phyloP scores from a whole-genome alignment of 2,113 vertebrate genomes.

The Phylloscopus trochilus region DNA sequence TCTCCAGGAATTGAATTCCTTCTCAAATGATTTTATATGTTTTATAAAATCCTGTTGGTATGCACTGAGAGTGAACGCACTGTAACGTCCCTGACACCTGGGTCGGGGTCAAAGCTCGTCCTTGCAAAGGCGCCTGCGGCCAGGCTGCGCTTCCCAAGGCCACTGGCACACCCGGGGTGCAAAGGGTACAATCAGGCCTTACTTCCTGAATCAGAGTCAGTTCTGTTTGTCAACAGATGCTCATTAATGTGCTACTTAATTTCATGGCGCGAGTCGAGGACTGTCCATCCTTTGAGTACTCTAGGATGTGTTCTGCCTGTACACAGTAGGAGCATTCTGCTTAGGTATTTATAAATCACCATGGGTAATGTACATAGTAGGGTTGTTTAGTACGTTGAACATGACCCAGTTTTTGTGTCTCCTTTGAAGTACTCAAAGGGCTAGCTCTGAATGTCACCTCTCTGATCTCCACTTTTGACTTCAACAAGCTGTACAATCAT shows the following conservation, averaged over 20 bases:
- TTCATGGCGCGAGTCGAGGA: background rate
- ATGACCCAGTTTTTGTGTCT: background rate
- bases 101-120: background rate
- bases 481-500: slow-evolving; percentile 52
- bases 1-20: slow-evolving; percentile 37
- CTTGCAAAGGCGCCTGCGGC: background rate
- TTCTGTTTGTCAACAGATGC: slow-evolving; percentile 61
- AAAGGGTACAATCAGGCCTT: slow-evolving; percentile 70
- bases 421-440: slow-evolving; percentile 72
- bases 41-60: slow-evolving; percentile 49
- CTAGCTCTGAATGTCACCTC: slow-evolving; percentile 67
- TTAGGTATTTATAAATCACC: slow-evolving; percentile 48
- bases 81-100: background rate
- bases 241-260: slow-evolving; percentile 41
- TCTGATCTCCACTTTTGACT: slow-evolving; percentile 40
- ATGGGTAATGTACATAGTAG: slow-evolving; percentile 44
- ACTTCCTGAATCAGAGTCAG: slow-evolving; percentile 59
- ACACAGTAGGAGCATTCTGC: slow-evolving; percentile 18
- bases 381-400: slow-evolving; percentile 28
- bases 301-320: slow-evolving; percentile 12
- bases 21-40: slow-evolving; percentile 35
- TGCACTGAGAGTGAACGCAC: slow-evolving; percentile 61
- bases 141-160: background rate
- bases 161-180: slow-evolving; percentile 35
- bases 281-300: slow-evolving; percentile 48